Evolutionary conservation across 2,113 vertebrate species (phyloP).

Genomic region (Cyprinus carpio): DNA sequence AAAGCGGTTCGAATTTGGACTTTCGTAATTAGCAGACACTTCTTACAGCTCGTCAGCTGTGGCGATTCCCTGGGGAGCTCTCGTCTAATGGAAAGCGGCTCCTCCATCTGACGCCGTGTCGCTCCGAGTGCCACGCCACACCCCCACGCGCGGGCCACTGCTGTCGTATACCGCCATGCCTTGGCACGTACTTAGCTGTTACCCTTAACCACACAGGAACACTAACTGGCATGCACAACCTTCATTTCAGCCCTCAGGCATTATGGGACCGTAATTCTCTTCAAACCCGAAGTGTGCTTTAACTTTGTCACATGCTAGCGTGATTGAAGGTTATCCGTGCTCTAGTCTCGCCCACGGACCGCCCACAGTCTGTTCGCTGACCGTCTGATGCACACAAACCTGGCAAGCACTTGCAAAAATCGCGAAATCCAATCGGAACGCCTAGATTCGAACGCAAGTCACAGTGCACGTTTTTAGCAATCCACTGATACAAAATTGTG

Average conservation of each 20-base stretch:
- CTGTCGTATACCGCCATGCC: constrained; percentile 49
- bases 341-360: constrained; percentile 5
- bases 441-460: background rate
- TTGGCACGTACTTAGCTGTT: constrained; percentile 51
- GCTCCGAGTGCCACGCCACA: constrained; percentile 55
- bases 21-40: constrained; percentile 66
- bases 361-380: background rate
- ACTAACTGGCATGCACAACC: constrained; percentile 42
- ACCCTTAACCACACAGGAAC: constrained; percentile 47
- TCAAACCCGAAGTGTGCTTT: constrained; percentile 5
- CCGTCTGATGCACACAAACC: background rate
- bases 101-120: constrained; percentile 64
- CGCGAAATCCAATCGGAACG: background rate
- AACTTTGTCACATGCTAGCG: constrained; percentile 27
- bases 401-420: background rate
- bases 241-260: constrained; percentile 43
- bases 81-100: constrained; percentile 55
- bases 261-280: constrained; percentile 36
- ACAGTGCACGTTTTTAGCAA: background rate
- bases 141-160: constrained; percentile 46
- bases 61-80: constrained; percentile 47
- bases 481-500: background rate
- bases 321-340: constrained; percentile 34
- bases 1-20: constrained; percentile 53
- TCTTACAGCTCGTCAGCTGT: constrained; percentile 63